A percentile compares a stretch with the other conserved stretches of the same genome.
Conservation (phyloP, 1,140 invertebrate species). For the Littorina saxatilis region DNA sequence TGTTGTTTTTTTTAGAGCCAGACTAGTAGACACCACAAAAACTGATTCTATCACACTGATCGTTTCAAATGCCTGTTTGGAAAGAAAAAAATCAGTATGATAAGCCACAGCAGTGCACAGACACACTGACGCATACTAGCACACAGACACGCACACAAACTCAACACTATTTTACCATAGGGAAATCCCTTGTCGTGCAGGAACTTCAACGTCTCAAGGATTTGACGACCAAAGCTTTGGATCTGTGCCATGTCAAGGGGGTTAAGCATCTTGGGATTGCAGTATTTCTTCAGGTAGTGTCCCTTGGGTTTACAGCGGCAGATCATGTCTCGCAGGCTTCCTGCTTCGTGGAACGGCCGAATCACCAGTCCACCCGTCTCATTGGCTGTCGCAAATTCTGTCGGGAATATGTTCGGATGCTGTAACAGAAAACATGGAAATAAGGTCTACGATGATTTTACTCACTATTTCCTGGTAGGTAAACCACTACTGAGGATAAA, state of each 20-base stretch:
- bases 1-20: too few relatives aligned
- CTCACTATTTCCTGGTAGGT: too few relatives aligned
- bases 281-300: constrained; percentile 90
- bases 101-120: too few relatives aligned
- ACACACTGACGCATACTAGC: too few relatives aligned
- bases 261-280: constrained; percentile 86
- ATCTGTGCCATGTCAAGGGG: constrained; percentile 84
- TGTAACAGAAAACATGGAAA: constrained; percentile 73
- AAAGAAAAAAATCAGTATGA: too few relatives aligned
- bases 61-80: too few relatives aligned
- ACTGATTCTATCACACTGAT: too few relatives aligned
- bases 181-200: constrained; percentile 90
- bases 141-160: neutral
- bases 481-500: too few relatives aligned
- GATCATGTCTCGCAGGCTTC: constrained; percentile 86
- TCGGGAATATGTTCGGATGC: constrained; percentile 87
- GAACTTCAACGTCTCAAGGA: constrained; percentile 87
- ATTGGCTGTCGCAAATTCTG: constrained; percentile 85
- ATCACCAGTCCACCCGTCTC: constrained; percentile 89
- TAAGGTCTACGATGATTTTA: neutral
- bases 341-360: constrained; percentile 84
- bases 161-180: constrained; percentile 73
- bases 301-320: constrained; percentile 83
- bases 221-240: constrained; percentile 84
- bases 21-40: too few relatives aligned